A percentile compares a stretch with the other conserved stretches of the same genome.
Evolutionary conservation across 2,797 vertebrate species (phyloP).

Genomic region (Furcifer pardalis): DNA sequence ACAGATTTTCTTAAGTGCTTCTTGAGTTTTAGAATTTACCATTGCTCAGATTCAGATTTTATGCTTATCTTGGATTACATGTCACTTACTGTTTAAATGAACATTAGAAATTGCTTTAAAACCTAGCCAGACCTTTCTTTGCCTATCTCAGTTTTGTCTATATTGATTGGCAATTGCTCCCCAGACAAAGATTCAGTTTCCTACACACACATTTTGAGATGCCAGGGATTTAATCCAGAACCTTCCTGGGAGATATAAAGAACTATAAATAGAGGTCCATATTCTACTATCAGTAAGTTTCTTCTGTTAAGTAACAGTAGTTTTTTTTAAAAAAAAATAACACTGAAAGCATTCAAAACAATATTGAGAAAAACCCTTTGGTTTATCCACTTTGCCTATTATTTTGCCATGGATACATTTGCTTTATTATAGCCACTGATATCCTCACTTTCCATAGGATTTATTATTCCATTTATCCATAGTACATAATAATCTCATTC

Average conservation of each 20-base stretch:
- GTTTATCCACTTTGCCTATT: background rate
- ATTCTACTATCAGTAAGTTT: background rate
- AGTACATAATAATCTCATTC: too few relatives aligned
- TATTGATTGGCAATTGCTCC: background rate
- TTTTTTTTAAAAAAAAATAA: too few relatives aligned
- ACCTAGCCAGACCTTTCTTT: background rate
- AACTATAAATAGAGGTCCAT: background rate
- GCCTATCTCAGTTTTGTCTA: background rate
- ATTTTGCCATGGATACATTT: too few relatives aligned
- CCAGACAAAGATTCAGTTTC: background rate
- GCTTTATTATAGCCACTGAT: too few relatives aligned
- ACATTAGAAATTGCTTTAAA: background rate
- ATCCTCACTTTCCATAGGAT: too few relatives aligned
- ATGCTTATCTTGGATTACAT: background rate
- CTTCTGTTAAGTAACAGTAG: too few relatives aligned
- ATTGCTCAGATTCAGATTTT: background rate
- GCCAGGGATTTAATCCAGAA: background rate
- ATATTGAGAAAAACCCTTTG: background rate
- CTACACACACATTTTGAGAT: background rate
- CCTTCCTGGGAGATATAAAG: background rate
- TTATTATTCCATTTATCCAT: too few relatives aligned
- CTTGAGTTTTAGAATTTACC: background rate
- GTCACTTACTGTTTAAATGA: background rate
- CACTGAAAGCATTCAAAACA: background rate
- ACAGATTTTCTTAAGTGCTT: constrained; percentile 7